Base-by-base conservation (phyloP, 1,140 invertebrate genomes). In the Cydia pomonella region DNA sequence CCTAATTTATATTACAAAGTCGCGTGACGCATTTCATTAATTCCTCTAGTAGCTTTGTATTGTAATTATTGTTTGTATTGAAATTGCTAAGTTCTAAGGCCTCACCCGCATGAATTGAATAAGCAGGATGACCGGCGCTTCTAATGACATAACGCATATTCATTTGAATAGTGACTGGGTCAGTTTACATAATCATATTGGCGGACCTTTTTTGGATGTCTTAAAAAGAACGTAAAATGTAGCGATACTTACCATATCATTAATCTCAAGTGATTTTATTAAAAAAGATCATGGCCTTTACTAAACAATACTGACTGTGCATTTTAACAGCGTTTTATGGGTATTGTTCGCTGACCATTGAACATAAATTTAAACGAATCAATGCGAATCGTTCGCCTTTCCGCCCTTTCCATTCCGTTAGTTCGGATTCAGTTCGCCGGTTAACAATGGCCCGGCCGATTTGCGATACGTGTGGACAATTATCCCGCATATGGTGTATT, bases 81-180 rank as follows among this genome's bases (percentile, higher is more conserved):
- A 75, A 53, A 47, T 76, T 76, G 41, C 44, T 75, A 72, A 74
- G 41, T 72, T 75, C 50, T 41, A 72, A 62, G 41, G 41, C 44
- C 66, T 73, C 75, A 50, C 75, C 25, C 69, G 50, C 16, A 53
- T 18, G 50, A 53, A 53, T 53, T 53, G 50, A 53, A 53, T 53
- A 21, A 7, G n/a, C 50, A 59, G 53, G 53, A 59, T 59, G 53
- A 59, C 53, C 53, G 53, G 53, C 53, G 10, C 53, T n/a, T 59
- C 53, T 59, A 41, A 69, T 69, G 25, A 69, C 33, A 69, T 69
- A 33, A 33, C 64, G 9, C 29, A 38, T 33, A 74, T 73, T 53
- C n/a, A 80, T 78, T 80, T 80, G 62, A 77, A 76, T 77, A 33
- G 66, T 64, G 66, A 75, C 21, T 62, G 25, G 72, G 71, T 80